Evolutionary conservation across 2,797 vertebrate species (phyloP).

Genomic region (Oreortyx pictus): DNA sequence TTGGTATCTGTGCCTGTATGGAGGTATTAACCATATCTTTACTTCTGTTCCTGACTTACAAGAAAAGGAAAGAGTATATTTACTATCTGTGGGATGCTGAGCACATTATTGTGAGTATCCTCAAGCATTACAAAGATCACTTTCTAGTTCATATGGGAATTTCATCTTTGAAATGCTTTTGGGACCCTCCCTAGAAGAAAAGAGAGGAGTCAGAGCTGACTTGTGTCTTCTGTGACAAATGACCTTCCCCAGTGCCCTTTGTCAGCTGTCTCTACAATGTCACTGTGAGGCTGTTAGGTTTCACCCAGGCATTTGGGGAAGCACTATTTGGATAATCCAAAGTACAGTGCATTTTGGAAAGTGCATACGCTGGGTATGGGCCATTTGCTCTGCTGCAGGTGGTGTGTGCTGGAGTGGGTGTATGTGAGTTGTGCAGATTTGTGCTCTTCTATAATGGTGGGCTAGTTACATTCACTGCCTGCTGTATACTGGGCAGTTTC

Average conservation of each 20-base stretch:
- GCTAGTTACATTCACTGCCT: rapidly evolving
- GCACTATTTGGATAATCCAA: not conserved
- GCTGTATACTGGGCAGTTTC: rapidly evolving
- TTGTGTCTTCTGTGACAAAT: not conserved
- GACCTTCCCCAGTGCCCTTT: not conserved
- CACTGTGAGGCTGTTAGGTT: not conserved
- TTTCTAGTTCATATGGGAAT: not conserved
- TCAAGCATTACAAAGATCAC: not conserved
- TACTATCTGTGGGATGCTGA: not conserved
- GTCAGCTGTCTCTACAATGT: not conserved
- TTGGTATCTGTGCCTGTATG: not conserved
- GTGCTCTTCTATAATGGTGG: not conserved
- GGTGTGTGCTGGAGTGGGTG: not conserved
- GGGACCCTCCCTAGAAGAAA: not conserved
- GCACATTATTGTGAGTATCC: not conserved
- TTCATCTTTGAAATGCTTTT: not conserved
- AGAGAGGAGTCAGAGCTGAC: not conserved
- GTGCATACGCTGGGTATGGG: rapidly evolving
- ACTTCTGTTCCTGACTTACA: not conserved
- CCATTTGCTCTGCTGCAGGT: rapidly evolving
- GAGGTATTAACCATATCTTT: not conserved
- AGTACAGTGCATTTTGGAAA: not conserved
- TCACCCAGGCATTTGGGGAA: not conserved
- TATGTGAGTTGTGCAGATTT: not conserved
- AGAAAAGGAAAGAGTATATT: not conserved